Percentiles rank a stretch among this genome's conserved stretches.
phyloP scores from a whole-genome alignment of 2,113 vertebrate species.

The Pavo muticus region DNA sequence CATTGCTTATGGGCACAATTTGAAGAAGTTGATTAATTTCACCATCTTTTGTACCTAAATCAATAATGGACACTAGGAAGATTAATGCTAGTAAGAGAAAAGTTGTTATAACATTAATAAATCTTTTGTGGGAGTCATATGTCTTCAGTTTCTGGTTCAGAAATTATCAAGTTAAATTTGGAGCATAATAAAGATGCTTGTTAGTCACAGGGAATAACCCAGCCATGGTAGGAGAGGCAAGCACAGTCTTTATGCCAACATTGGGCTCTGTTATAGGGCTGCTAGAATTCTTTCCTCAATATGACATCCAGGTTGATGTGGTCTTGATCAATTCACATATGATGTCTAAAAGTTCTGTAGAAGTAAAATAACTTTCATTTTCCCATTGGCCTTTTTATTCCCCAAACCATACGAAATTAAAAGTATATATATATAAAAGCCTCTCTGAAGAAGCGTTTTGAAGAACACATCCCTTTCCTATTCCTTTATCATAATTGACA shows the following conservation, averaged over 20 bases:
- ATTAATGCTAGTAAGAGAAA: slow-evolving; percentile 38
- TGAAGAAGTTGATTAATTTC: slow-evolving; percentile 58
- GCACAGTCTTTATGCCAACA: accelerated
- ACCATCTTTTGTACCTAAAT: slow-evolving; percentile 9
- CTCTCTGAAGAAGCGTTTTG: background rate
- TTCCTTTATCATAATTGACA: slow-evolving; percentile 47
- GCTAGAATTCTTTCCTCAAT: background rate
- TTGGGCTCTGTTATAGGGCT: background rate
- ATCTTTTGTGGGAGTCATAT: background rate
- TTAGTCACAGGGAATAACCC: background rate
- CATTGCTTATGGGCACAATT: slow-evolving; percentile 52
- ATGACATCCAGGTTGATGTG: accelerated
- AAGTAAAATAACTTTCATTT: background rate
- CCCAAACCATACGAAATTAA: background rate
- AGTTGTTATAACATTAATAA: background rate
- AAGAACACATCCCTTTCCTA: background rate
- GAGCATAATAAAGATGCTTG: background rate
- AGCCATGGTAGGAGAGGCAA: background rate
- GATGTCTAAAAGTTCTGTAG: background rate
- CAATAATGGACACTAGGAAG: slow-evolving; percentile 44
- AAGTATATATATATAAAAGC: background rate
- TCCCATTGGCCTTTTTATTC: background rate
- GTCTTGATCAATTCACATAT: background rate
- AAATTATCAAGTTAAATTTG: background rate
- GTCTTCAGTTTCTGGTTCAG: background rate